phyloP scores from a whole-genome alignment of 2,113 vertebrate species.

The Oreamnos americanus region DNA sequence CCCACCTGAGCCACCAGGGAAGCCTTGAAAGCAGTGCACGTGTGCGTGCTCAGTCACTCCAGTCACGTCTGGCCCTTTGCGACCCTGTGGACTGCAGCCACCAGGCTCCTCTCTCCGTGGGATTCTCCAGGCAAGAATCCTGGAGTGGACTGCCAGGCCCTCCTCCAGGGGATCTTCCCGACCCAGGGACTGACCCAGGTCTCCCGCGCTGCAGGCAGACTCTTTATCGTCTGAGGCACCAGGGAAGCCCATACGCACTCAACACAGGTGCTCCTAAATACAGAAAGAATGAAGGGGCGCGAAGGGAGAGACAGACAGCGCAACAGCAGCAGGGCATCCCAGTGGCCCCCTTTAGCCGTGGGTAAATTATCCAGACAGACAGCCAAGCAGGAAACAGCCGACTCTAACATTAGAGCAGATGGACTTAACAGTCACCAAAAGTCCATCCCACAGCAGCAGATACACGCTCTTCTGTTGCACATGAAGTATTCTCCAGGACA shows the following conservation, averaged over 20 bases:
- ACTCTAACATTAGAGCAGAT: neutral
- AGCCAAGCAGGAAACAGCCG: neutral
- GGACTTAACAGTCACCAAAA: neutral
- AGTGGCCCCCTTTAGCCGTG: neutral
- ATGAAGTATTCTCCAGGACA: neutral
- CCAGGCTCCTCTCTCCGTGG: neutral
- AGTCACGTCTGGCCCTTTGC: neutral
- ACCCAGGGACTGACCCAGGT: neutral
- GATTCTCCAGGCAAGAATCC: neutral
- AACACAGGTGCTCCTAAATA: neutral
- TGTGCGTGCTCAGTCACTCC: too few species aligned
- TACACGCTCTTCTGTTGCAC: neutral
- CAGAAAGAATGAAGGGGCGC: too few species aligned
- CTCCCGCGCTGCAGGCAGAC: neutral
- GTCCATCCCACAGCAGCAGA: neutral
- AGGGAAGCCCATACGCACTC: neutral
- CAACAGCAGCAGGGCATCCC: neutral
- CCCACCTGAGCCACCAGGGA: too few species aligned
- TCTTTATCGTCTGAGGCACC: accelerated
- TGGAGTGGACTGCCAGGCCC: neutral
- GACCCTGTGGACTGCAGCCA: neutral
- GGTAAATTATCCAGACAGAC: neutral
- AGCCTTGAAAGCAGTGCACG: too few species aligned
- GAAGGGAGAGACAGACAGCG: neutral
- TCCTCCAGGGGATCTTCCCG: neutral